These are phyloP conservation scores for Asbolus verrucosus DNA, from an alignment of 1,140 invertebrate species.

Conservation along the genomic window DNA sequence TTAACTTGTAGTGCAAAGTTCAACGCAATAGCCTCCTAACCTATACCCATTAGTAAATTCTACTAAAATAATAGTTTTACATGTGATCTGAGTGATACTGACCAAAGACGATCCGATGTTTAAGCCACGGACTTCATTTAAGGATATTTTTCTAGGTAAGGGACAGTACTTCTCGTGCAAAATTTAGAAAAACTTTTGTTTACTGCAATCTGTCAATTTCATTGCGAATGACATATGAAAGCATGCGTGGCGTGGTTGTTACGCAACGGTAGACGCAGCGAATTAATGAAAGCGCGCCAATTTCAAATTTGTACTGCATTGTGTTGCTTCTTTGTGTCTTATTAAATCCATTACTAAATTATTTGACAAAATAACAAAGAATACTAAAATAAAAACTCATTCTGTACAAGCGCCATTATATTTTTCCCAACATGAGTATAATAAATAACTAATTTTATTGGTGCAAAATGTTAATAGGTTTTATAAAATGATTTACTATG, in stretches of 20 bases:
- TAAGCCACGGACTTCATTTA: slow-evolving; percentile 55
- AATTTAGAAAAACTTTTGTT: slow-evolving; percentile 36
- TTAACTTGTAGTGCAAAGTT: slow-evolving; percentile 49
- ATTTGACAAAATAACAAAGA: no score
- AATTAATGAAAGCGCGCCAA: background rate
- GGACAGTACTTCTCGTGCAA: slow-evolving; percentile 8
- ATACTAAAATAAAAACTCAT: no score
- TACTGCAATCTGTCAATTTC: slow-evolving; percentile 35
- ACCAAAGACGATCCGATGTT: slow-evolving; percentile 55
- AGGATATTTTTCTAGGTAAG: slow-evolving; percentile 60
- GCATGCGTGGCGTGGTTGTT: background rate
- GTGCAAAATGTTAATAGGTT: no score
- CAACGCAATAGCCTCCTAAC: slow-evolving; percentile 47
- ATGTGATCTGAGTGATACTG: slow-evolving; percentile 12
- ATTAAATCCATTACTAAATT: no score
- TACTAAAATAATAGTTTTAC: background rate
- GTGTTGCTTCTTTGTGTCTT: no score
- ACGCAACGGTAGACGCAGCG: slow-evolving; percentile 1
- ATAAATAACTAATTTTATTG: no score
- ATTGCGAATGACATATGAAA: slow-evolving; percentile 5
- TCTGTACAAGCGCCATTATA: no score
- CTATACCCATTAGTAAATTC: slow-evolving; percentile 20
- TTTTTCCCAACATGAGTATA: no score
- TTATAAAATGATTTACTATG: no score
- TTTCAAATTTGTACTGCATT: slow-evolving; percentile 36